These are phyloP conservation scores for Pachyramphus minor DNA, from an alignment of 2,113 vertebrate species.

Conservation along the genomic window DNA sequence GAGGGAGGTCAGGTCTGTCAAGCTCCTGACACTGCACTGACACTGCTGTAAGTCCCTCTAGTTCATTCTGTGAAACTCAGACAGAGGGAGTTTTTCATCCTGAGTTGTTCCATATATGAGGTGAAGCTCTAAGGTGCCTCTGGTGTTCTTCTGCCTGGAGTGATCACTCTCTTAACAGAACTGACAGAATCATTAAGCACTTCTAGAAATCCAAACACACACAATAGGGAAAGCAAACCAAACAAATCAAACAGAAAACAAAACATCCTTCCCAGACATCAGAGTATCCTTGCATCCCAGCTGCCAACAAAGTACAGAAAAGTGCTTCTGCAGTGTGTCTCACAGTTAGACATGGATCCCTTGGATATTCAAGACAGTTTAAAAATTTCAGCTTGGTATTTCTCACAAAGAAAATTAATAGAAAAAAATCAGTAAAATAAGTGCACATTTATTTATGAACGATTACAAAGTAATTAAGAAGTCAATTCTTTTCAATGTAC, in stretches of 20 bases:
- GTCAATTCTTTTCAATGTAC: not conserved
- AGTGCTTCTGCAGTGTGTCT: not conserved
- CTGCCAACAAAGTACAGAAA: not conserved
- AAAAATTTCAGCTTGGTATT: not conserved
- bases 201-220: not conserved
- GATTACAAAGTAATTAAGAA: not conserved
- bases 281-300: not conserved
- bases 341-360: not conserved
- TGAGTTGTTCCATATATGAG: fast-evolving
- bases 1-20: not conserved
- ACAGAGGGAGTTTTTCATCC: not conserved
- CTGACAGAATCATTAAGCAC: not conserved
- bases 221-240: not conserved
- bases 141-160: not conserved
- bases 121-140: not conserved
- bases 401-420: not conserved
- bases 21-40: not conserved
- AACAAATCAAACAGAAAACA: not conserved
- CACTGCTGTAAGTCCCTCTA: not conserved
- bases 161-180: not conserved
- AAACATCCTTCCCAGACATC: not conserved
- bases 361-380: not conserved
- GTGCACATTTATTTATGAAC: not conserved
- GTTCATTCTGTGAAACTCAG: not conserved
- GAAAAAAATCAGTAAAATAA: not conserved